Percentiles rank a stretch among this genome's conserved stretches.
Conservation (phyloP, 2,797 vertebrate genomes). For the Pteronotus mesoamericanus region DNA sequence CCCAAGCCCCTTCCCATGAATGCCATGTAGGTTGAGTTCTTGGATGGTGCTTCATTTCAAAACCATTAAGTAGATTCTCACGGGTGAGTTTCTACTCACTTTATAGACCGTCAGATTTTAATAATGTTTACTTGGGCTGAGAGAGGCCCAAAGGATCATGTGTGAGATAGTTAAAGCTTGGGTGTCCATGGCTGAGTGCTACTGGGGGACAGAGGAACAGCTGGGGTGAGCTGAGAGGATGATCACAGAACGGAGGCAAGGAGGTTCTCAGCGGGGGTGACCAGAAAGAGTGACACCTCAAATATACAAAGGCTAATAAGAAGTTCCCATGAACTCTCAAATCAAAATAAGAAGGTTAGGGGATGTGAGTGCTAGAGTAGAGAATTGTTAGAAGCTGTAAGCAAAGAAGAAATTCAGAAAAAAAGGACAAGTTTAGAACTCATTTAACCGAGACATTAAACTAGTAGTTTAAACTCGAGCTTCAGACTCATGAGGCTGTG, state of each 20-base stretch:
- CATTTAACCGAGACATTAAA: neutral
- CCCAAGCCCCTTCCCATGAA: neutral
- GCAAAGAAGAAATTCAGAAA: neutral
- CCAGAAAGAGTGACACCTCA: neutral
- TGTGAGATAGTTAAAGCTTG: neutral
- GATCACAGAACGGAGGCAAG: neutral
- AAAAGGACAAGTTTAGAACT: neutral
- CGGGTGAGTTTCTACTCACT: slow-evolving; percentile 1
- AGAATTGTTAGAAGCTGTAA: neutral
- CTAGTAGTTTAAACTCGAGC: neutral
- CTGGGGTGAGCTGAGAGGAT: neutral
- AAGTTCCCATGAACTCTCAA: neutral
- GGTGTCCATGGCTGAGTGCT: neutral
- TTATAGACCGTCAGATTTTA: slow-evolving; percentile 5
- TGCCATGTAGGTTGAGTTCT: neutral
- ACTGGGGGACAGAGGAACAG: rapidly evolving
- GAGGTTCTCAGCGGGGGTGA: no score
- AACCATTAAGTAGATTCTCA: neutral
- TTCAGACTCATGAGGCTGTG: neutral
- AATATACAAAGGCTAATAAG: neutral
- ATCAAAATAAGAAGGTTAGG: neutral
- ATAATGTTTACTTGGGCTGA: neutral
- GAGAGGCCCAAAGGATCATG: neutral
- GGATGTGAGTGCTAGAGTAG: neutral
- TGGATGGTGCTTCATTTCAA: neutral